phyloP scores from a whole-genome alignment of 1,140 invertebrate genomes.

The Drosophila dunni region DNA sequence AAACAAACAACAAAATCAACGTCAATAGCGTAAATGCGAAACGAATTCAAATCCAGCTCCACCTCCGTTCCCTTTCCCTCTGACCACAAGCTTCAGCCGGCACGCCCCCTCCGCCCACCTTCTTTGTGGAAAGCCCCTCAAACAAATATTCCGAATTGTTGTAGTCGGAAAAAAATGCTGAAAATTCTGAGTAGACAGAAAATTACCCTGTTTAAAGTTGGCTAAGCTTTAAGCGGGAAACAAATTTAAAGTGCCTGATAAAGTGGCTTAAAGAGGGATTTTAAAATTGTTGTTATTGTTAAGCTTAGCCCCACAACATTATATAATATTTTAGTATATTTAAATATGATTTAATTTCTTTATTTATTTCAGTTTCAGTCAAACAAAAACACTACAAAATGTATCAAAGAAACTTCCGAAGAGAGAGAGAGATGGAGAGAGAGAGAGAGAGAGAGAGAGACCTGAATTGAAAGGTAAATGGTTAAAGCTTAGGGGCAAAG shows the following conservation, averaged over 20 bases:
- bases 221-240: neutral
- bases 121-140: neutral
- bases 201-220: neutral
- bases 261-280: too few species aligned
- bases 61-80: too few species aligned
- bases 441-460: too few species aligned
- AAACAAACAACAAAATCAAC: conserved; percentile 31
- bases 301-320: neutral
- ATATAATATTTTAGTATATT: too few species aligned
- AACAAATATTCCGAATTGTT: conserved; percentile 18
- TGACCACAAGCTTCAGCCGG: too few species aligned
- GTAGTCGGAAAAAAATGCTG: neutral
- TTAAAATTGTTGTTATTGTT: neutral
- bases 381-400: conserved; percentile 60
- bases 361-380: conserved; percentile 22
- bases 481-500: neutral
- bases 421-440: too few species aligned
- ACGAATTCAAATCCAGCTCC: conserved; percentile 9
- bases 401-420: conserved; percentile 35
- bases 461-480: too few species aligned
- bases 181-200: neutral
- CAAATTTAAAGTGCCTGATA: neutral
- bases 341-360: conserved; percentile 6
- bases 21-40: conserved; percentile 11
- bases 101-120: too few species aligned